These are phyloP conservation scores for Cheiracanthium punctorium DNA, from an alignment of 2,888 invertebrate species.

Conservation along the genomic window DNA sequence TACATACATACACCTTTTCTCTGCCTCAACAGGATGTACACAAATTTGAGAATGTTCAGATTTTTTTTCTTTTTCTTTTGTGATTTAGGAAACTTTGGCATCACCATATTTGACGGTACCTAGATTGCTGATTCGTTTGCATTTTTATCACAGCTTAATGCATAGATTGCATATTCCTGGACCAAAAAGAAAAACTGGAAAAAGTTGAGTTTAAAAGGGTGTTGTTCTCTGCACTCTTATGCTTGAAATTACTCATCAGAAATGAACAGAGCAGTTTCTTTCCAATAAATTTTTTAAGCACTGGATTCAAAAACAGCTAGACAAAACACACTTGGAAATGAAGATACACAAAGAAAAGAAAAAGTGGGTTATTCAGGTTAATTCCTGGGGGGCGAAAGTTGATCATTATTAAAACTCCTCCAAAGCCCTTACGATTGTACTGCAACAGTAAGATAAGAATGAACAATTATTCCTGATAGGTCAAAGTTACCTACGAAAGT, in stretches of 20 bases:
- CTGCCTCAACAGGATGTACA: slow-evolving; percentile 63
- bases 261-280: background rate
- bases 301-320: background rate
- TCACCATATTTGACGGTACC: slow-evolving; percentile 58
- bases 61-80: slow-evolving; percentile 39
- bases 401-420: background rate
- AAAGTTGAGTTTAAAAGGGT: slow-evolving; percentile 1
- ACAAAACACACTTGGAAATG: background rate
- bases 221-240: slow-evolving; percentile 17
- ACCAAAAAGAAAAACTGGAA: slow-evolving; percentile 56
- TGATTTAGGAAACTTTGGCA: slow-evolving; percentile 69
- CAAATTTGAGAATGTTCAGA: slow-evolving; percentile 48
- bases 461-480: slow-evolving; percentile 48
- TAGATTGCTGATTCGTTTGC: slow-evolving; percentile 59
- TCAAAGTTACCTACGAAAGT: slow-evolving; percentile 48
- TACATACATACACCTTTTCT: slow-evolving; percentile 54
- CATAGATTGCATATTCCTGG: slow-evolving; percentile 59
- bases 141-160: slow-evolving; percentile 67
- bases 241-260: background rate
- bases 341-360: background rate
- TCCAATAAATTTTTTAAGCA: background rate
- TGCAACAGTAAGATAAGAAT: slow-evolving; percentile 31
- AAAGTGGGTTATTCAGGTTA: background rate
- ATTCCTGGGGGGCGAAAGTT: background rate
- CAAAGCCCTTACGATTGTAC: slow-evolving; percentile 14